A percentile compares a stretch with the other conserved stretches of the same genome.
Evolutionary conservation across 2,113 vertebrate species (phyloP).

Genomic region (Australoheros scitulus): DNA sequence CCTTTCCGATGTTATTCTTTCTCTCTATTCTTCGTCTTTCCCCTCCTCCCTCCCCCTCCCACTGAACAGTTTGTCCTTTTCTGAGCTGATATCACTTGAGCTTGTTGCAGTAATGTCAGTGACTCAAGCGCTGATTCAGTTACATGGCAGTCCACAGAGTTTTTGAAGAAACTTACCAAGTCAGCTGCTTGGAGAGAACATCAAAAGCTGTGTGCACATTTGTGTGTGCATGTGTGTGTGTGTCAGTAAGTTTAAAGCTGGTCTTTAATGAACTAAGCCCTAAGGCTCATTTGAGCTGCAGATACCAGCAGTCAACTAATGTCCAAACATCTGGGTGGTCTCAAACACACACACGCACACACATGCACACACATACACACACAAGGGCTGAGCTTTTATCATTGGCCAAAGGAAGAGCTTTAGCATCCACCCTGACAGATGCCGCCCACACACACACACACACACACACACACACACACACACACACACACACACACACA

Average conservation of each 20-base stretch:
- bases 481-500: conserved; percentile 1
- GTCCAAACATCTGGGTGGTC: conserved; percentile 62
- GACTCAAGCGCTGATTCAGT: conserved; percentile 37
- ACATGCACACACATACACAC: conserved; percentile 14
- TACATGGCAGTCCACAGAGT: conserved; percentile 37
- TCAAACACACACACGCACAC: not conserved
- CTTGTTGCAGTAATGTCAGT: conserved; percentile 29
- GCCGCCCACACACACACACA: not conserved
- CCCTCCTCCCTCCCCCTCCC: not conserved
- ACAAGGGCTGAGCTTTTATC: conserved; percentile 58
- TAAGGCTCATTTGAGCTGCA: conserved; percentile 65
- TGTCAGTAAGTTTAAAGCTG: conserved; percentile 50
- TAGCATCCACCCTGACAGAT: conserved; percentile 58
- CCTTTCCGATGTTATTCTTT: not conserved
- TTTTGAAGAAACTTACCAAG: conserved; percentile 54
- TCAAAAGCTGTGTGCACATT: conserved; percentile 19
- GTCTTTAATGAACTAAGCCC: conserved; percentile 68
- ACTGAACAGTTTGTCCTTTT: conserved; percentile 4
- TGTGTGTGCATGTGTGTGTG: conserved; percentile 27
- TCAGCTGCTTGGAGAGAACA: conserved; percentile 60
- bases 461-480: not conserved
- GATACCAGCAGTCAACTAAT: conserved; percentile 64
- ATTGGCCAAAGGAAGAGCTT: conserved; percentile 65
- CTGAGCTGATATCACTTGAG: conserved; percentile 29
- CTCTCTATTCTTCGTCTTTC: not conserved